Evolutionary conservation across 2,888 invertebrate genomes (phyloP).

Genomic region (Dryomyza anilis): DNA sequence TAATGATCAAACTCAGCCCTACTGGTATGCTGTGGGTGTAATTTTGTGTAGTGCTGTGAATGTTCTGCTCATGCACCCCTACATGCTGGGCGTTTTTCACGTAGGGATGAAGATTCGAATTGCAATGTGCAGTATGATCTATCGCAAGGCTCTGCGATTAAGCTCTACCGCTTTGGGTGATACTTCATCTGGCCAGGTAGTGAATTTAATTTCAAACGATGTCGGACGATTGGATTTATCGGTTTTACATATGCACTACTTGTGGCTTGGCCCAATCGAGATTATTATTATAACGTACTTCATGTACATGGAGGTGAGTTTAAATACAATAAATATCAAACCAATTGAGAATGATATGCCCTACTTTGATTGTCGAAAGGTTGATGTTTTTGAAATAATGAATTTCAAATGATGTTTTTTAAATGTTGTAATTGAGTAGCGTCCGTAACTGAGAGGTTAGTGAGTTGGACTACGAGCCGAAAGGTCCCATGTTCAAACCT

Average conservation of each 20-base stretch:
- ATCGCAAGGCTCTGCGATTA: slow-evolving; percentile 69
- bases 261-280: slow-evolving; percentile 88
- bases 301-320: slow-evolving; percentile 64
- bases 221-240: slow-evolving; percentile 72
- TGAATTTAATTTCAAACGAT: slow-evolving; percentile 94
- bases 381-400: no score
- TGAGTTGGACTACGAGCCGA: no score
- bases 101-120: slow-evolving; percentile 73
- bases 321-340: no score
- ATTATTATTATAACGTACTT: slow-evolving; percentile 79
- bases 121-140: slow-evolving; percentile 72
- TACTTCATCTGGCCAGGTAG: slow-evolving; percentile 76
- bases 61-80: slow-evolving; percentile 82
- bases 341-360: no score
- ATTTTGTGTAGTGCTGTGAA: slow-evolving; percentile 74
- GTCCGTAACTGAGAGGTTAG: no score
- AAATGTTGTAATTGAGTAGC: no score
- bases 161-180: slow-evolving; percentile 76
- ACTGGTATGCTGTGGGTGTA: slow-evolving; percentile 75
- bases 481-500: no score
- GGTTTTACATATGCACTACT: slow-evolving; percentile 88
- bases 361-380: no score
- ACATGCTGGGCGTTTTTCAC: slow-evolving; percentile 75
- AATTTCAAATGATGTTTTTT: no score
- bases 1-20: slow-evolving; percentile 65